Conservation (phyloP, 2,888 invertebrate genomes). For the Muschampia plurimacula region DNA sequence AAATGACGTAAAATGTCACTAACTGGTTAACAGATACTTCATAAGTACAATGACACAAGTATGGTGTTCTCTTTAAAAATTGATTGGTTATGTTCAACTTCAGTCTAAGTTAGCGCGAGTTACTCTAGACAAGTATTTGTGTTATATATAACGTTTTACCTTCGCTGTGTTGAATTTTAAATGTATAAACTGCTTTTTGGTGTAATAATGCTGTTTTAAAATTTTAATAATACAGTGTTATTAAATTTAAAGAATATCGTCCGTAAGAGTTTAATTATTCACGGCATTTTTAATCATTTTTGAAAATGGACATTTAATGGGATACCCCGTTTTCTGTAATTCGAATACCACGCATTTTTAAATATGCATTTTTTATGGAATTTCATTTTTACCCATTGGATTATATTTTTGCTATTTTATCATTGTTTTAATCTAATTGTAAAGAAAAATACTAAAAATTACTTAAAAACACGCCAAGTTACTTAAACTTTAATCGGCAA, state of each 20-base stretch:
- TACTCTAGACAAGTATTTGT: conserved; percentile 54
- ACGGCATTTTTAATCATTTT: too few species aligned
- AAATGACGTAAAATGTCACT: too few species aligned
- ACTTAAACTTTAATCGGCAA: conserved; percentile 40
- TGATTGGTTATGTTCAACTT: conserved; percentile 5
- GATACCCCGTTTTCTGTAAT: conserved; percentile 43
- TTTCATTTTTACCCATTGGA: conserved; percentile 5
- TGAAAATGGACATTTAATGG: too few species aligned
- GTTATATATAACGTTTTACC: conserved; percentile 31
- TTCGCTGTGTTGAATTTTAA: conserved; percentile 37
- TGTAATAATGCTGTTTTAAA: conserved; percentile 42
- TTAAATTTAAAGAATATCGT: neutral
- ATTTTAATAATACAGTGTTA: conserved; percentile 40
- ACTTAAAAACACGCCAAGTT: conserved; percentile 38
- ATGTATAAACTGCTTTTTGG: conserved; percentile 45
- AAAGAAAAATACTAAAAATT: neutral
- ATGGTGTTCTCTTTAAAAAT: neutral
- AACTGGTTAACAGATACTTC: too few species aligned
- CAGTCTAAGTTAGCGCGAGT: conserved; percentile 10
- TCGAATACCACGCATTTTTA: neutral
- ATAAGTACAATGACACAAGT: too few species aligned
- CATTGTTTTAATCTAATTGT: neutral
- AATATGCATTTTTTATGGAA: neutral
- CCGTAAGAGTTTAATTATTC: neutral
- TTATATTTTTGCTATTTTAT: neutral